Evolutionary conservation across 2,113 vertebrate species (phyloP).

Genomic region (Piprites chloris): DNA sequence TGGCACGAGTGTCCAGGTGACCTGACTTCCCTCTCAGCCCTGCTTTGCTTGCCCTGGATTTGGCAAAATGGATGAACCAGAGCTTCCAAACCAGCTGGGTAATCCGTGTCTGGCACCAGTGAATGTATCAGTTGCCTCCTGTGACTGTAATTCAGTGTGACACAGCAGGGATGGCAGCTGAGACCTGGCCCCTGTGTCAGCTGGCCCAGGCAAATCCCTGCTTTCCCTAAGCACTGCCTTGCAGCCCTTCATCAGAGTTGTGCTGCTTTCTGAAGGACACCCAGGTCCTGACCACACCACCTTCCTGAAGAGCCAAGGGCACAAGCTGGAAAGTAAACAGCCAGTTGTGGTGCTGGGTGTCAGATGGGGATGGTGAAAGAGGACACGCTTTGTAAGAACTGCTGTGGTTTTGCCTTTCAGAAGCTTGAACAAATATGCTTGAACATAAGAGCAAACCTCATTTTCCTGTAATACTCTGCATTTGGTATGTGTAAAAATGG

Average conservation of each 20-base stretch:
- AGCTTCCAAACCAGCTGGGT: neutral
- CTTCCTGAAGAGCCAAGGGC: neutral
- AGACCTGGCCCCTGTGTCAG: neutral
- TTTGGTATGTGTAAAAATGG: neutral
- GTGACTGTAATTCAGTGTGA: neutral
- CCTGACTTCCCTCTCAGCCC: neutral
- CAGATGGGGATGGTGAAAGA: neutral
- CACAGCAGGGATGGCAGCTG: neutral
- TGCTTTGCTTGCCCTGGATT: neutral
- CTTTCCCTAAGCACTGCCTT: neutral
- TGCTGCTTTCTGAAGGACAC: neutral
- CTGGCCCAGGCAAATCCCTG: neutral
- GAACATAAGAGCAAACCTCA: neutral
- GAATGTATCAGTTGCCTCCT: neutral
- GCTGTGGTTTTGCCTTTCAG: rapidly evolving
- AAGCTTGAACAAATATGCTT: neutral
- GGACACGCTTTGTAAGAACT: neutral
- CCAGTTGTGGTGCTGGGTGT: neutral
- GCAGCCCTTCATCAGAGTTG: neutral
- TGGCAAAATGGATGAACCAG: neutral
- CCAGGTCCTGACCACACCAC: neutral
- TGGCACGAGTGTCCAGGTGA: rapidly evolving
- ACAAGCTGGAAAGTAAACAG: neutral
- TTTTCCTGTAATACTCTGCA: neutral
- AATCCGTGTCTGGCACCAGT: neutral